Conservation (phyloP, 1,140 invertebrate genomes). For the Dreissena rostriformis region DNA sequence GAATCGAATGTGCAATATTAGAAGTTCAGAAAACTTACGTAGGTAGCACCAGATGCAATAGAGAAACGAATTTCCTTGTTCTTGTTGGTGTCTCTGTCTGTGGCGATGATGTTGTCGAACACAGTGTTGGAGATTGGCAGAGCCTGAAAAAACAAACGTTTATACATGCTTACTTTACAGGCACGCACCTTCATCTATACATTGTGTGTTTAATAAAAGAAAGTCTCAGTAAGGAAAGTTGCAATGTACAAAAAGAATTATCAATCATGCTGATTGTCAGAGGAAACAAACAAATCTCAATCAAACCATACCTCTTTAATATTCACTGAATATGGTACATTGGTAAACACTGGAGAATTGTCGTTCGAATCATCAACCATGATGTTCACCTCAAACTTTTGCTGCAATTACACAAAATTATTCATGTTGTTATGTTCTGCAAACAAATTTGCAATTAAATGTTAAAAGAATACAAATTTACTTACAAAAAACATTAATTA, state of each 20-base stretch:
- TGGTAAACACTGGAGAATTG: conserved; percentile 15
- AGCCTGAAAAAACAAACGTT: background rate
- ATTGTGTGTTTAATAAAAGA: too few relatives aligned
- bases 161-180: too few relatives aligned
- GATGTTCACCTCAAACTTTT: conserved; percentile 3
- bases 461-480: too few relatives aligned
- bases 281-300: background rate
- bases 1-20: too few relatives aligned
- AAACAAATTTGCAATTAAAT: too few relatives aligned
- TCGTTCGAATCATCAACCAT: conserved; percentile 34
- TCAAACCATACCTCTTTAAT: conserved; percentile 42
- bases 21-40: conserved; percentile 12
- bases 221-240: too few relatives aligned
- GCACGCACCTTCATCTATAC: too few relatives aligned
- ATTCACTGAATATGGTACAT: background rate
- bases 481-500: too few relatives aligned
- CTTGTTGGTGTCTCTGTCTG: conserved; percentile 30
- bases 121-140: conserved; percentile 30
- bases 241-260: too few relatives aligned
- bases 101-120: conserved; percentile 12
- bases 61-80: conserved; percentile 4
- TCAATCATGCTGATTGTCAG: too few relatives aligned
- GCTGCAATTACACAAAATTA: conserved; percentile 11
- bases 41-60: conserved; percentile 9
- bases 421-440: background rate